These are phyloP conservation scores for Idaea biselata DNA, from an alignment of 2,888 invertebrate species.

Conservation along the genomic window DNA sequence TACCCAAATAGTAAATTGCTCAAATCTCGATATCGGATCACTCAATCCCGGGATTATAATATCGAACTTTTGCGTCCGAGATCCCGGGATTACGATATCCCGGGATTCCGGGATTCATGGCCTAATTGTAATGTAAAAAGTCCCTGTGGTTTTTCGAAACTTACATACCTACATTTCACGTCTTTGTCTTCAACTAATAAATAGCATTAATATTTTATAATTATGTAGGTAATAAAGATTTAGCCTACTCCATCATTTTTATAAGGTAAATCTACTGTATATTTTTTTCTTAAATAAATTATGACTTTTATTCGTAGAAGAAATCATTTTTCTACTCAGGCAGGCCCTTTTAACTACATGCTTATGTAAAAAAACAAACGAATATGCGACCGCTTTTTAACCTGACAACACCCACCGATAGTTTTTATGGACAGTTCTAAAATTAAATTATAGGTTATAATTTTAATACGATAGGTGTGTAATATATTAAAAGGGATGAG, in stretches of 20 bases:
- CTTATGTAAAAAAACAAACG: slow-evolving; percentile 62
- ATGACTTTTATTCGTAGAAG: slow-evolving; percentile 61
- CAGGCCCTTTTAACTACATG: slow-evolving; percentile 56
- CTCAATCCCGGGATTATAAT: too few relatives aligned
- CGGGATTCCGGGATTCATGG: too few relatives aligned
- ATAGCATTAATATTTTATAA: too few relatives aligned
- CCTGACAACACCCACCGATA: slow-evolving; percentile 68
- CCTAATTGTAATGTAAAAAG: too few relatives aligned
- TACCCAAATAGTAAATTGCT: too few relatives aligned
- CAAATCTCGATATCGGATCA: too few relatives aligned
- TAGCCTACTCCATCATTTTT: slow-evolving; percentile 1
- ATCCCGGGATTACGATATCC: too few relatives aligned
- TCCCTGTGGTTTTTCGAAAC: too few relatives aligned
- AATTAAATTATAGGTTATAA: slow-evolving; percentile 80
- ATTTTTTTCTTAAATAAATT: slow-evolving; percentile 47
- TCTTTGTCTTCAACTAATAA: too few relatives aligned
- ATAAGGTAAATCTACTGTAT: slow-evolving; percentile 40
- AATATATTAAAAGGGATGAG: slow-evolving; percentile 67
- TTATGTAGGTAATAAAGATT: too few relatives aligned
- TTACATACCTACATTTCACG: too few relatives aligned
- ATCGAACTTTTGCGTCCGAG: too few relatives aligned
- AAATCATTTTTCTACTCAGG: slow-evolving; percentile 61
- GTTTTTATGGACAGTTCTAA: slow-evolving; percentile 70
- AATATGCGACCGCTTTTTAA: slow-evolving; percentile 71
- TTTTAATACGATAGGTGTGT: slow-evolving; percentile 78